Base-by-base conservation (phyloP, 2,113 vertebrate genomes). In the Vimba vimba region DNA sequence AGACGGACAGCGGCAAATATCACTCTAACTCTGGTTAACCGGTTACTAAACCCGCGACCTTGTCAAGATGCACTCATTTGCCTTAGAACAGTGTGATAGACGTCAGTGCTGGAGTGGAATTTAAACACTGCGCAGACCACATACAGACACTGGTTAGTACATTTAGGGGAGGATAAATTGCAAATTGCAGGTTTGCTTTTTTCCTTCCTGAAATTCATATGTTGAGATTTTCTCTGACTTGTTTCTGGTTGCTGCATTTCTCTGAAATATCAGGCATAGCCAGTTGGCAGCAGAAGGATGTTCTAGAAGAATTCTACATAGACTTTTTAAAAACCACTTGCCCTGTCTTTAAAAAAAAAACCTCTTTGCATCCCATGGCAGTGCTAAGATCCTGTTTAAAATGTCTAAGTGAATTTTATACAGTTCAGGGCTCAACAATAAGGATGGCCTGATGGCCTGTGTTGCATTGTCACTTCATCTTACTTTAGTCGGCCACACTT, bases 161-260 rank as follows among this genome's bases (percentile, higher is more conserved):
- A 73, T 82, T 85, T 82, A 69, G 69, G 50, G 47, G 73, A 66
- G 66, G 50, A 47, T 83, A 76, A 86, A 30, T 55, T 60, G 55
- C 62, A 69, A 83, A 83, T 83, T 60, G 59, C 60, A 86, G 50
- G 62, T 43, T 83, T 45, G 62, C 27, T 45, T 52, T 76, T 85
- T 88, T 60, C 13, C 71, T 52, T 33, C 36, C 19, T 68, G 47
- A 77, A 78, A 77, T 82, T 78, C 50, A 60, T 76, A 81, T 77
- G 59, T 47, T 25, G 62, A 50, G 21, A 45, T 66, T 83, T 76
- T 83, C 25, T 45, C 47, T 30, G 74, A 30, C 55, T 62, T 86
- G 57, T 83, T 84, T 87, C 50, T 79, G 68, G 85, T 47, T 33
- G 76, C 45, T 43, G 19, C n/a, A 27, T 52, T 81, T 10, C 15